Conservation (phyloP, 2,888 invertebrate species). For the Drosophila neonasuta region DNA sequence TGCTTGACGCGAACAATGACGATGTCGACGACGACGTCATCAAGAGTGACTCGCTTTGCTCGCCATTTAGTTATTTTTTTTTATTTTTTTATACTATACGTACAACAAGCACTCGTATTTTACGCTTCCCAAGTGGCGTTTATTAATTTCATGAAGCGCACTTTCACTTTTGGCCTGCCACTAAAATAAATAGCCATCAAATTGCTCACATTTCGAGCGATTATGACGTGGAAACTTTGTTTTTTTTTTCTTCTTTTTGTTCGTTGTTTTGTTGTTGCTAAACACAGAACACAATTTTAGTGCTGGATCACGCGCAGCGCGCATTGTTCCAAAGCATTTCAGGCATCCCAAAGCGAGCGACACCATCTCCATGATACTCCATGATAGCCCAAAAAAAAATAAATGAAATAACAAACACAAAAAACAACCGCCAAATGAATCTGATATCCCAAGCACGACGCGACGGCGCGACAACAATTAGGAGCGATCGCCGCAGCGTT, state of each 20-base stretch:
- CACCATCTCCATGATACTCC: constrained; percentile 22
- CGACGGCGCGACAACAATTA: constrained; percentile 73
- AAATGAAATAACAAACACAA: neutral
- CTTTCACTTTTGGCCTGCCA: constrained; percentile 67
- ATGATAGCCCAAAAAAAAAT: constrained; percentile 39
- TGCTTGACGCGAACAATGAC: constrained; percentile 55
- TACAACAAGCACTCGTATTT: constrained; percentile 35
- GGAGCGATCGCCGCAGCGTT: constrained; percentile 26
- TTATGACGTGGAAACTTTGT: constrained; percentile 61
- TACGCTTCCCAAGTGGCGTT: constrained; percentile 68
- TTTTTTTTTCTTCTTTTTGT: constrained; percentile 1
- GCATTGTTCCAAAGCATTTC: constrained; percentile 35
- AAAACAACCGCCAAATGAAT: constrained; percentile 43
- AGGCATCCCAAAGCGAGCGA: constrained; percentile 31
- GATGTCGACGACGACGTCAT: constrained; percentile 54
- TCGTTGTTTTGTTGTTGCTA: constrained; percentile 1
- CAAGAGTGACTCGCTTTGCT: constrained; percentile 36
- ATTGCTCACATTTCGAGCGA: constrained; percentile 34
- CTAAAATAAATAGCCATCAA: constrained; percentile 44
- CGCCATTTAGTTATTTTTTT: constrained; percentile 55
- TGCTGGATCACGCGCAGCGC: constrained; percentile 61
- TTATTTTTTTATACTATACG: neutral
- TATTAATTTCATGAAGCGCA: constrained; percentile 73
- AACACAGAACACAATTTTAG: constrained; percentile 46
- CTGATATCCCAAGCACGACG: constrained; percentile 66